Percentiles rank a stretch among this genome's conserved stretches.
phyloP scores from a whole-genome alignment of 37 sponge, comb jelly and placozoan species.

The Aplysina aerophoba region DNA sequence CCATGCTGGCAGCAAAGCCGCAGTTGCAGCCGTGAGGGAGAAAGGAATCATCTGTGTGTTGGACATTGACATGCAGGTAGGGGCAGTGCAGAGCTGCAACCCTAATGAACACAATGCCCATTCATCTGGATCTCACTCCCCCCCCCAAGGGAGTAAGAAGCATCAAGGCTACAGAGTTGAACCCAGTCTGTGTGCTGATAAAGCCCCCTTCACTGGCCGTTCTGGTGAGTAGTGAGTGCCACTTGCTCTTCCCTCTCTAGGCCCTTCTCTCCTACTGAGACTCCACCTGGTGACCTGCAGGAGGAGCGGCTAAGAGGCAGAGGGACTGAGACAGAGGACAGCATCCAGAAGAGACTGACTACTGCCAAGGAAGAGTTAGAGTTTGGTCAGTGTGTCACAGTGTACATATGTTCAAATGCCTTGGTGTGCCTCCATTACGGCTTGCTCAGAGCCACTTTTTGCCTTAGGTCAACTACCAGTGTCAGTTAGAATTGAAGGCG shows the following conservation, averaged over 20 bases:
- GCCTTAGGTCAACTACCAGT: too few species aligned
- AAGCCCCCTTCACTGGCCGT: conserved; percentile 89
- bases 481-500: not conserved
- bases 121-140: not conserved
- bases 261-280: not conserved
- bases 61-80: conserved; percentile 95
- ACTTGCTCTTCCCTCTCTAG: not conserved
- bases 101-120: not conserved
- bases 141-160: conserved; percentile 76
- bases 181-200: conserved; percentile 83
- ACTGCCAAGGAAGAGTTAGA: conserved; percentile 85
- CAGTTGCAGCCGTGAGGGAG: conserved; percentile 69
- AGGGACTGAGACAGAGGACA: conserved; percentile 90
- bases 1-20: conserved; percentile 48
- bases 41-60: conserved; percentile 83
- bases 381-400: conserved; percentile 64
- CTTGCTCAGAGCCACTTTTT: not conserved
- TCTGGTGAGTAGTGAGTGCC: conserved; percentile 50
- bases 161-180: conserved; percentile 83
- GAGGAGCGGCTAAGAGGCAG: conserved; percentile 87
- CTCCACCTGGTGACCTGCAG: conserved; percentile 16
- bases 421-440: not conserved
- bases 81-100: conserved; percentile 16
- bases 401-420: not conserved
- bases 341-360: conserved; percentile 75